Conservation (phyloP, 2,113 vertebrate genomes). For the Serinus canaria region DNA sequence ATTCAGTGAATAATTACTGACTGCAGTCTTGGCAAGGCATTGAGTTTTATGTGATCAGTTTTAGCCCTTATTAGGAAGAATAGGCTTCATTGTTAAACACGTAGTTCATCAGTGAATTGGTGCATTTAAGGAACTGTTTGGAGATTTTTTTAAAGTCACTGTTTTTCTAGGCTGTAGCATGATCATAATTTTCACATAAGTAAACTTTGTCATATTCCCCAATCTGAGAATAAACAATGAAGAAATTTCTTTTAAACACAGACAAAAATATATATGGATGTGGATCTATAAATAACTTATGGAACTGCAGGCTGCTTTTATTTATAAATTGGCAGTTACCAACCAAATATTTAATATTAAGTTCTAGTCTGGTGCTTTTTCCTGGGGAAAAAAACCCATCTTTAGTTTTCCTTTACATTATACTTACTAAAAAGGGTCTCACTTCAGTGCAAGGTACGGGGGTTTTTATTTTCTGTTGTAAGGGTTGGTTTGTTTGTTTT, state of each 20-base stretch:
- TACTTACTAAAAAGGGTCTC: not conserved
- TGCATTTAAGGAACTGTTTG: not conserved
- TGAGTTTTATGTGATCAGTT: not conserved
- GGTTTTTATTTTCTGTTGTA: not conserved
- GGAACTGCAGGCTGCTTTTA: not conserved
- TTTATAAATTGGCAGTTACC: not conserved
- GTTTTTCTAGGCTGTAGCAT: not conserved
- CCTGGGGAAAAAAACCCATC: not conserved
- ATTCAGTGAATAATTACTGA: not conserved
- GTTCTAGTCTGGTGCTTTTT: not conserved
- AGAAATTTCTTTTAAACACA: not conserved
- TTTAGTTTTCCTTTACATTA: not conserved
- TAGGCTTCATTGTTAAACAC: not conserved
- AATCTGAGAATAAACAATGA: not conserved
- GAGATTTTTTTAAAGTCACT: not conserved
- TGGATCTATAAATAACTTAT: not conserved
- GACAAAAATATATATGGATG: not conserved
- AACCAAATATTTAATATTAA: not conserved
- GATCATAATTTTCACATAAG: not conserved
- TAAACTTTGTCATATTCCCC: not conserved
- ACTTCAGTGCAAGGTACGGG: not conserved
- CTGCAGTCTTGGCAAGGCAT: not conserved
- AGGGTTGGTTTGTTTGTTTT: not conserved
- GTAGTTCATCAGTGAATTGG: not conserved
- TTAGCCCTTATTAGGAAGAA: not conserved